Evolutionary conservation across 2,113 vertebrate species (phyloP), one percentile per base, ranked within the genome.

Genomic region (Passer domesticus): DNA sequence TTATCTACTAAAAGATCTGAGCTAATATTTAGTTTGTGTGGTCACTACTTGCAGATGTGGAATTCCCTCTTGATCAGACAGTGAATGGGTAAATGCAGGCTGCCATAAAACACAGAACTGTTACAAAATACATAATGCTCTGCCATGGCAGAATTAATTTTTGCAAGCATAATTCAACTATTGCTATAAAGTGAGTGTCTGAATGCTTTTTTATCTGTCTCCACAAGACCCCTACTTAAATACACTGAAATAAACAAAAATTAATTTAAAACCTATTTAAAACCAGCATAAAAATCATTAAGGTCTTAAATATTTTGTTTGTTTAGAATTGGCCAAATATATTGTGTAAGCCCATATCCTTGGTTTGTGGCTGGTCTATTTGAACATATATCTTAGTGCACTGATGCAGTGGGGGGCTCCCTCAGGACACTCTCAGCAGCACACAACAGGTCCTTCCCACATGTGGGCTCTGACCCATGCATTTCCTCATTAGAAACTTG

Each of bases 1-100:
- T 1, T 5, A 68, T 35, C 80, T 64, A 25, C 41, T 43, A 46
- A 64, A 72, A 39, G 28, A 39, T 30, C 41, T 0, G 0, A 72
- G 27, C 39, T 53, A 62, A 49, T 69, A 59, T 30, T 80, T 63
- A 21, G 22, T 15, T 88, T 84, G 15, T 68, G 21, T 59, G 64
- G 35, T 59, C 22, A 31, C 15, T 25, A 11, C 35, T 78, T 87
- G 73, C 30, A 80, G 23, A 73, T 24, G 8, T 43, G 19, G 50
- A 81, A 83, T 59, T 74, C 30, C 24, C 30, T 52, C 47, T 70
- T 35, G 30, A 74, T 74, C 64, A 70, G 41, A 44, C 33, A 75
- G 6, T 4, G 31, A 67, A 81, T 35, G 41, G 35, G 15, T 46
- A 46, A 73, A 74, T 5, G 22, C 24, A 66, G 46, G 43, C 43